phyloP scores from a whole-genome alignment of 2,113 vertebrate genomes.

The Mus musculus region GRCm39 chrX:21701001-21701500 shows the following conservation, averaged over 20 bases:
- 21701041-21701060: not conserved
- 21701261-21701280: not conserved
- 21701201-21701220: not conserved
- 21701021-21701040: not conserved
- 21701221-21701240: not conserved
- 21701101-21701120: not conserved
- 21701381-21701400: not conserved
- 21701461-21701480: slow-evolving; percentile 28
- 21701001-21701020: not conserved
- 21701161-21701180: not conserved
- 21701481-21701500: not conserved
- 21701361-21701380: not conserved
- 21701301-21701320: not conserved
- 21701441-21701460: not conserved
- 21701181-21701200: not conserved
- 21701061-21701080: not conserved
- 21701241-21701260: not conserved
- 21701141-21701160: not conserved
- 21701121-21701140: not conserved
- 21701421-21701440: not conserved
- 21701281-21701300: not conserved
- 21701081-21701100: not conserved
- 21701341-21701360: not conserved
- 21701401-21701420: not conserved
- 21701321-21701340: not conserved